A percentile compares a stretch with the other conserved stretches of the same genome.
Conservation (phyloP, 2,888 invertebrate species). For the Griposia aprilina region DNA sequence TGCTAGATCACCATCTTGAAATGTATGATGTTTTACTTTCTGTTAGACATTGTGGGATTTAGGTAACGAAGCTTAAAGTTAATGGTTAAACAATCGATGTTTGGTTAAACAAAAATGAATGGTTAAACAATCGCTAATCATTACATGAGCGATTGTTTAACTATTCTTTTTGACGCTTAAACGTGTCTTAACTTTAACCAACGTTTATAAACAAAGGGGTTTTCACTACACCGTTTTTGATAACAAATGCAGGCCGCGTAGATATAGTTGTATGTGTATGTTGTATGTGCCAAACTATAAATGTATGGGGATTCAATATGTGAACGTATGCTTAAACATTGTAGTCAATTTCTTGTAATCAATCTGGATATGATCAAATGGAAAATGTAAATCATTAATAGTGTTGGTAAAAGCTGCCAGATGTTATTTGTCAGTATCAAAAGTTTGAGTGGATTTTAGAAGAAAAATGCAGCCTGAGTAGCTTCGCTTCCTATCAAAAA, state of each 20-base stretch:
- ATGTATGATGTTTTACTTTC: not conserved
- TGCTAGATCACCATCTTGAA: not conserved
- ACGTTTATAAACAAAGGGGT: not conserved
- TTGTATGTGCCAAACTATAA: slow-evolving; percentile 44
- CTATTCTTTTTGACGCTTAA: too few relatives aligned
- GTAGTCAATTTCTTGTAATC: not conserved
- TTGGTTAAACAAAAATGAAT: too few relatives aligned
- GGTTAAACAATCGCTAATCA: too few relatives aligned
- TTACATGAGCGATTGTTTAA: too few relatives aligned
- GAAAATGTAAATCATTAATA: not conserved
- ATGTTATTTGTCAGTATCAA: not conserved
- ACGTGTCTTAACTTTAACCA: too few relatives aligned
- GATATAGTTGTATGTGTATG: not conserved
- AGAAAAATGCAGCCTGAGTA: not conserved
- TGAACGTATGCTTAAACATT: not conserved
- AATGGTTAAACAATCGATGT: too few relatives aligned
- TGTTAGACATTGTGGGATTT: not conserved
- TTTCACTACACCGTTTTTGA: not conserved
- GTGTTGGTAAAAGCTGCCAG: not conserved
- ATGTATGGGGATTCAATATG: slow-evolving; percentile 1
- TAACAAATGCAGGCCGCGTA: not conserved
- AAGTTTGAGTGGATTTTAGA: not conserved
- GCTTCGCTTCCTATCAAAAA: not conserved
- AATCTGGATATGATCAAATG: not conserved
- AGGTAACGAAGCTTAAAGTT: too few relatives aligned